Evolutionary conservation across 2,888 invertebrate genomes (phyloP).

Genomic region (Rhorus exstirpatorius): DNA sequence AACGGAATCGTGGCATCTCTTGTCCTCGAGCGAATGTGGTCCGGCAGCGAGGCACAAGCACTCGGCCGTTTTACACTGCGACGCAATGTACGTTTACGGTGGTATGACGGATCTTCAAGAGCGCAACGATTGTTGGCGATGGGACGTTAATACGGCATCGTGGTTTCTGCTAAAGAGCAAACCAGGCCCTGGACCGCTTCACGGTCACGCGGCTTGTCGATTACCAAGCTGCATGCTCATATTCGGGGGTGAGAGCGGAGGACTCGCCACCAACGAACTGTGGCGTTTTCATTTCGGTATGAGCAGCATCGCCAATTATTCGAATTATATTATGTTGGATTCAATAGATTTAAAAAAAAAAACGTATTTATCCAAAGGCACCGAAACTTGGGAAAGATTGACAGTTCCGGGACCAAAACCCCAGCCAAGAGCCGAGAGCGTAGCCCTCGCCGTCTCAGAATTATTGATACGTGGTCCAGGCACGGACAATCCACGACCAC

Average conservation of each 20-base stretch:
- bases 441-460: slow-evolving; percentile 89
- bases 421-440: slow-evolving; percentile 90
- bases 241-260: slow-evolving; percentile 92
- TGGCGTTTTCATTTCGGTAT: slow-evolving; percentile 95
- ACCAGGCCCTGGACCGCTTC: slow-evolving; percentile 90
- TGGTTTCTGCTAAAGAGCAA: slow-evolving; percentile 90
- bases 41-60: slow-evolving; percentile 94
- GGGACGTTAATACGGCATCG: slow-evolving; percentile 89
- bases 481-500: slow-evolving; percentile 78
- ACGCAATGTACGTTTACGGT: slow-evolving; percentile 94
- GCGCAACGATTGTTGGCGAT: slow-evolving; percentile 92
- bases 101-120: slow-evolving; percentile 95
- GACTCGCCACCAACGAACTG: slow-evolving; percentile 91
- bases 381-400: slow-evolving; percentile 92
- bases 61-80: slow-evolving; percentile 92
- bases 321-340: too few relatives aligned
- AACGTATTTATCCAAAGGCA: slow-evolving; percentile 85
- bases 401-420: slow-evolving; percentile 89
- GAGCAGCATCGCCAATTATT: slow-evolving; percentile 69
- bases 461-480: slow-evolving; percentile 85
- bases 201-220: slow-evolving; percentile 93
- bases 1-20: slow-evolving; percentile 93
- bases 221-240: slow-evolving; percentile 92
- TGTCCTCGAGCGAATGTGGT: slow-evolving; percentile 86
- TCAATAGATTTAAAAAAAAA: too few relatives aligned